phyloP scores from a whole-genome alignment of 1,140 invertebrate genomes.

The Ceratina calcarata region DNA sequence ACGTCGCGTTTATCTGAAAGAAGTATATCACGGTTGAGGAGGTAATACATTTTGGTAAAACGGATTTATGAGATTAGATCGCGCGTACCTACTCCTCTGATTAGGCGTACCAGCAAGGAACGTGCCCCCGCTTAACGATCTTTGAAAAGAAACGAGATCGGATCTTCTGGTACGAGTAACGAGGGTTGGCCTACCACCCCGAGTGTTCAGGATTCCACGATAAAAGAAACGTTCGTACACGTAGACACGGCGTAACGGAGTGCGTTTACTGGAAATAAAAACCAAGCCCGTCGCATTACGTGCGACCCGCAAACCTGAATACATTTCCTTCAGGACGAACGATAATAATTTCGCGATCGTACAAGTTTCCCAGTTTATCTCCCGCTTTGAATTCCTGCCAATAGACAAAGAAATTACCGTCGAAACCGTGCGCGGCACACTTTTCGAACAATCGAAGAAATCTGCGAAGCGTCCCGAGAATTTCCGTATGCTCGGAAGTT shows the following conservation, averaged over 20 bases:
- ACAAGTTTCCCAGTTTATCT: not conserved
- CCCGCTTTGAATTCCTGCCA: not conserved
- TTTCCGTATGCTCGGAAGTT: constrained; percentile 1
- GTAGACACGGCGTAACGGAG: not conserved
- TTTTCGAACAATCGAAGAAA: not conserved
- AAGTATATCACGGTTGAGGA: too few relatives aligned
- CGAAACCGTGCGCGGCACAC: not conserved
- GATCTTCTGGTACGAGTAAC: not conserved
- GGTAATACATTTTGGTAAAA: too few relatives aligned
- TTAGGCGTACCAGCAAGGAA: not conserved
- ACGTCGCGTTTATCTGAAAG: too few relatives aligned
- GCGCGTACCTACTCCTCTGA: not conserved
- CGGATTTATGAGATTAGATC: not conserved
- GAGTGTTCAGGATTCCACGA: not conserved
- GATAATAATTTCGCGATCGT: not conserved
- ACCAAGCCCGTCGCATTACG: not conserved
- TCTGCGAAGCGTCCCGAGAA: not conserved
- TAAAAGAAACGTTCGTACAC: not conserved
- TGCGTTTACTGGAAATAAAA: not conserved
- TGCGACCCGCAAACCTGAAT: not conserved
- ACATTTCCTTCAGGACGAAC: not conserved
- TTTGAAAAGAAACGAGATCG: not conserved
- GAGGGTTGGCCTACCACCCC: not conserved
- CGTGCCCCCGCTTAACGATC: not conserved
- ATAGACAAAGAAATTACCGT: not conserved